Evolutionary conservation across 2,113 vertebrate species (phyloP), one percentile per base, ranked within the genome.

Genomic region (Amphiprion percula): DNA sequence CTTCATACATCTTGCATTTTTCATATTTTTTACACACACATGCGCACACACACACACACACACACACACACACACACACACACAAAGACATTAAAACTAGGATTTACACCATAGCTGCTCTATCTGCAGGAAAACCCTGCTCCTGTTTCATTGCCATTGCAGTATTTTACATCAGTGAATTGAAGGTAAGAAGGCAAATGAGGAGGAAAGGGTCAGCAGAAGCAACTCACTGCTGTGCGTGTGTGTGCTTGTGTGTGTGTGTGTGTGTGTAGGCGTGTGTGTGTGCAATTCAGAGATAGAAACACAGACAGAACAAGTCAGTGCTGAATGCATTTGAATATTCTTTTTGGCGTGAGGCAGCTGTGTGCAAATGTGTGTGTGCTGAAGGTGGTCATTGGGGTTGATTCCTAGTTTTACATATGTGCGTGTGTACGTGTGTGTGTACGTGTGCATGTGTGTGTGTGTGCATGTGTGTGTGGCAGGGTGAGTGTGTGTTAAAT

Each of bases 401-500:
- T 63, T 66, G 79, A 74, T 54, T 79, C 74, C 37, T 88, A 53
- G 50, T 70, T 86, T 72, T 79, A 62, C 76, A 5, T 64, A 56
- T 53, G 46, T 24, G 71, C 50, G 78, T 53, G 78, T 56, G 70
- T 16, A 49, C 41, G 33, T 47, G 71, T 68, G 23, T 56, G 69
- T 67, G 79, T 65, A 56, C 28, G 59, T 52, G 79, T 58, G 47
- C 24, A n/a, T n/a, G 72, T 56, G 79, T 54, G 79, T 58, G 33
- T 47, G 75, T 50, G 79, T 62, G 76, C 26, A 80, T 44, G 74
- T 33, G 62, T 21, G 66, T 62, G 82, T 11, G 26, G 55, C 39
- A 10, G 79, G 60, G 84, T 77, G 89, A 63, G 76, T 77, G 86
- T 90, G 91, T 90, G 91, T 89, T 89, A 88, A 93, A 90, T 92